Conservation (phyloP, 2,797 vertebrate genomes). For the Cyclopterus lumpus region DNA sequence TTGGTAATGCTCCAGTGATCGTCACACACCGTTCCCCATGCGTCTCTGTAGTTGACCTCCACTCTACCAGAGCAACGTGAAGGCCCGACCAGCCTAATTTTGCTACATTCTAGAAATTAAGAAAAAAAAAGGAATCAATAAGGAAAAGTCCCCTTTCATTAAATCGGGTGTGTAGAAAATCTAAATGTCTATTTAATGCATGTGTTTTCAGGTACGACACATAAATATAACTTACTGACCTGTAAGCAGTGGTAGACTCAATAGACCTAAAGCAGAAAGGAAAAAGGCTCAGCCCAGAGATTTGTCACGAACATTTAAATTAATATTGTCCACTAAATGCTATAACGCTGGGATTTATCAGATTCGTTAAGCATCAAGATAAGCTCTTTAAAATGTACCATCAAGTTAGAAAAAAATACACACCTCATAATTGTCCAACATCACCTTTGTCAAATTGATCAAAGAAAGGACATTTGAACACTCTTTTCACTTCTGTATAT, state of each 20-base stretch:
- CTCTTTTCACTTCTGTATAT: neutral
- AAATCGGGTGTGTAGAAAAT: neutral
- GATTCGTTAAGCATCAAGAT: neutral
- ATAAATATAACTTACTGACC: conserved; percentile 60
- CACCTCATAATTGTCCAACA: neutral
- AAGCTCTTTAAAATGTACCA: neutral
- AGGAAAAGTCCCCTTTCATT: neutral
- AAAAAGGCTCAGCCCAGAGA: neutral
- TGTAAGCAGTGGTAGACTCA: conserved; percentile 55
- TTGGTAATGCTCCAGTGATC: conserved; percentile 62
- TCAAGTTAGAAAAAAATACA: neutral
- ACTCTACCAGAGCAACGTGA: conserved; percentile 72
- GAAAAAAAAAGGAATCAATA: neutral
- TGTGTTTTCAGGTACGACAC: neutral
- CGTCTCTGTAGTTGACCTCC: conserved; percentile 58
- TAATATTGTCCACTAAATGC: neutral
- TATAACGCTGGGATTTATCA: neutral
- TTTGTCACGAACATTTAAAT: neutral
- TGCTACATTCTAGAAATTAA: conserved; percentile 61
- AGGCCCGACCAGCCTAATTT: conserved; percentile 54
- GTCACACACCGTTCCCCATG: conserved; percentile 77
- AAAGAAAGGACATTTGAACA: neutral
- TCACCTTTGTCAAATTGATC: neutral
- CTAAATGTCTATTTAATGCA: neutral
- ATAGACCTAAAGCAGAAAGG: conserved; percentile 62